These are phyloP conservation scores for Pinctada fucata DNA, from an alignment of 2,888 invertebrate genomes.

Conservation along the genomic window DNA sequence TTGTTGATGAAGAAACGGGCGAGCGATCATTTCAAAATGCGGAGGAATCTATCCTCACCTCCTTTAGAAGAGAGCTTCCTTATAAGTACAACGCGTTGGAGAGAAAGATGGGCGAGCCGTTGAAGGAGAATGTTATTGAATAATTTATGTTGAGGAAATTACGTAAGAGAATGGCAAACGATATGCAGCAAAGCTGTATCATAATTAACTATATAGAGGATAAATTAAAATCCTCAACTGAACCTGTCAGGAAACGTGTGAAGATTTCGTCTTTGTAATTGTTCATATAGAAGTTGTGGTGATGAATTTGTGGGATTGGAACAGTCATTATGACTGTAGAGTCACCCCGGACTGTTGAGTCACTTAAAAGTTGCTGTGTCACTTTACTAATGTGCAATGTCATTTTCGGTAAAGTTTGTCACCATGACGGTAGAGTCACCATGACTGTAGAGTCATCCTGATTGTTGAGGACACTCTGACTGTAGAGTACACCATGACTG, in stretches of 20 bases:
- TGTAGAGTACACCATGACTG: no score
- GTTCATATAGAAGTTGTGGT: constrained; percentile 5
- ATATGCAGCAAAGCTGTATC: constrained; percentile 6
- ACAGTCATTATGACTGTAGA: no score
- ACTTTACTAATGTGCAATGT: no score
- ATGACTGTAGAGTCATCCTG: no score
- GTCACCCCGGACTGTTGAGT: no score
- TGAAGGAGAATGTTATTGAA: constrained; percentile 3
- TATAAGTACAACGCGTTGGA: not conserved
- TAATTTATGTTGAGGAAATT: not conserved
- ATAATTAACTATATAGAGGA: constrained; percentile 6
- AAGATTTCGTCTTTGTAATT: not conserved
- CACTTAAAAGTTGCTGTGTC: no score
- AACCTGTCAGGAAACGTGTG: not conserved
- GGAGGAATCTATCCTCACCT: constrained; percentile 10
- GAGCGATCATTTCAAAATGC: constrained; percentile 8
- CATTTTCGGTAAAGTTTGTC: no score
- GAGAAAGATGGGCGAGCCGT: constrained; percentile 5
- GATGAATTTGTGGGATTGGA: constrained; percentile 2
- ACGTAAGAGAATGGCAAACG: constrained; percentile 3
- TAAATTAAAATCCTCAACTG: constrained; percentile 5
- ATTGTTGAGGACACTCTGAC: no score
- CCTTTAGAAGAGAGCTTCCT: constrained; percentile 4
- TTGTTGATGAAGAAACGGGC: constrained; percentile 12
- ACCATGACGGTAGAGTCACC: no score